phyloP scores from a whole-genome alignment of 2,797 vertebrate species.

The Cyclura pinguis region DNA sequence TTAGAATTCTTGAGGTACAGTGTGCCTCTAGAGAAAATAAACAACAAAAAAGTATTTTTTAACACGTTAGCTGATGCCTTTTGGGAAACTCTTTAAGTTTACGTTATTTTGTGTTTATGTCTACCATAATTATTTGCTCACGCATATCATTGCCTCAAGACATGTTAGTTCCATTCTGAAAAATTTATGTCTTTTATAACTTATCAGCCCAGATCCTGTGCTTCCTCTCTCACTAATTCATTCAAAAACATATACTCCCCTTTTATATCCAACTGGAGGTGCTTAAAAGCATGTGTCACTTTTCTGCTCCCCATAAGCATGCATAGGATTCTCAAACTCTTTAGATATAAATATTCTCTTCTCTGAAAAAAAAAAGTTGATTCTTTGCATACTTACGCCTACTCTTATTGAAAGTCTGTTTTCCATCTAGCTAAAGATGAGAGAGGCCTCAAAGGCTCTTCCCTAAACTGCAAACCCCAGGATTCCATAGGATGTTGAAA shows the following conservation, averaged over 20 bases:
- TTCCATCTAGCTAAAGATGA: not conserved
- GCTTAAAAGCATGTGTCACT: not conserved
- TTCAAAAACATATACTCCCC: not conserved
- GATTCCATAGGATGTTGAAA: too few relatives aligned
- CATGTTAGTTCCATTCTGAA: not conserved
- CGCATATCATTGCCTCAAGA: not conserved
- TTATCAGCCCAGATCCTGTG: not conserved
- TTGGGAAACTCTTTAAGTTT: slow-evolving; percentile 14
- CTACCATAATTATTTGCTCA: not conserved
- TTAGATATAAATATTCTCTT: too few relatives aligned
- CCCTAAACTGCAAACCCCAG: too few relatives aligned
- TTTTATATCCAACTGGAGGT: not conserved
- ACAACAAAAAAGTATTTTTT: not conserved
- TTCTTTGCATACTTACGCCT: not conserved
- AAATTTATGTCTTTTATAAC: not conserved
- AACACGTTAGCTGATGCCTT: not conserved
- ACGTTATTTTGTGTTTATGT: slow-evolving; percentile 19
- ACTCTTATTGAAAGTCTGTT: not conserved
- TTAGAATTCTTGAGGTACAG: not conserved
- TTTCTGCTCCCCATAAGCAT: not conserved
- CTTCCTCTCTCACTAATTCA: not conserved
- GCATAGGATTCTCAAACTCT: not conserved
- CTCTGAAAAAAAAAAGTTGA: too few relatives aligned
- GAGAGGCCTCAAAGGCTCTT: too few relatives aligned
- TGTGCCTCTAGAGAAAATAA: slow-evolving; percentile 1